Evolutionary conservation across 2,797 vertebrate genomes (phyloP), one percentile per base, ranked within the genome.

Genomic region (Pangasius mekongensis): DNA sequence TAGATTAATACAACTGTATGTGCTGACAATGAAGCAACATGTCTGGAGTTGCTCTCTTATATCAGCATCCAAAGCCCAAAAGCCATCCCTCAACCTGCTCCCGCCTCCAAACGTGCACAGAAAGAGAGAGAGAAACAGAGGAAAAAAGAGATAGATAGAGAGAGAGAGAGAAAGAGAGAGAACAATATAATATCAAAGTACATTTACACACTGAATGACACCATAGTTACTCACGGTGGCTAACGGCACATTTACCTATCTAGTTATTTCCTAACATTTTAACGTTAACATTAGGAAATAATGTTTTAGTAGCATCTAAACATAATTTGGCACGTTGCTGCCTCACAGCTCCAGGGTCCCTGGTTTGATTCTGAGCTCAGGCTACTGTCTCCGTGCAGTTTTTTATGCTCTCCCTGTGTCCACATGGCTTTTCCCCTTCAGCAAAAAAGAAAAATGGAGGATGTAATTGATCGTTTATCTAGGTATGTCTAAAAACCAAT

Each of bases 41-140:
- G 88, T 93, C 91, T 89, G 86, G 87, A 83, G 90, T 86, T 89
- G 86, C 69, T 74, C 74, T 90, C 92, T 95, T 95, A 94, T 95
- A 95, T 91, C 56, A 86, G 74, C 86, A 89, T 90, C 88, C 52
- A 62, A 62, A 60, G 69, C 91, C 77, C 76, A 52, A 1, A 89
- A 92, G 87, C 91, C 92, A 83, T 87, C 90, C 88, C 91, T 90
- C 93, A 90, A 92, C 93, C 93, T 93, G 91, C 90, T 92, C 93
- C 93, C 91, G 84, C 92, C 93, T 93, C 92, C 93, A 93, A 71
- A 87, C 80, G 64, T 67, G 88, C 33, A 89, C 88, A 89, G 88
- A 89, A 85, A 83, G 86, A 78, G 22, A 64, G 64, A 87, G 24
- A 78, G 27, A 73, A 39, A 73, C 33, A 27, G 11, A 49, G 24